A percentile compares a stretch with the other conserved stretches of the same genome.
These are phyloP conservation scores for Heliconius ismenius DNA, from an alignment of 2,888 invertebrate genomes.

Conservation along the genomic window DNA sequence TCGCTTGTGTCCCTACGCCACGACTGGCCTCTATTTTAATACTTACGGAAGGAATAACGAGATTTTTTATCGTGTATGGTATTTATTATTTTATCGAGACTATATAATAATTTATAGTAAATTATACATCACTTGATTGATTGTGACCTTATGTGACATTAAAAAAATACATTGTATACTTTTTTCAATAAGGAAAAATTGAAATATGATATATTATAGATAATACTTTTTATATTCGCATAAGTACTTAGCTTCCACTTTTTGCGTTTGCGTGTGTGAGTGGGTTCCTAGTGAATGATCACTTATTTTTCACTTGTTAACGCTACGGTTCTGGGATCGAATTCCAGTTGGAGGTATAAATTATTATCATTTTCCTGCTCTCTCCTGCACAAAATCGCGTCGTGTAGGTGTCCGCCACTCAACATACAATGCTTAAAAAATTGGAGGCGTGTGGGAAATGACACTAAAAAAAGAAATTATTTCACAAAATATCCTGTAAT, in stretches of 20 bases:
- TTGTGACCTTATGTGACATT: constrained; percentile 1
- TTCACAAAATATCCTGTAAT: neutral
- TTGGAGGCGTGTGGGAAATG: too few relatives aligned
- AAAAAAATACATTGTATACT: neutral
- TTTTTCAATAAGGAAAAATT: neutral
- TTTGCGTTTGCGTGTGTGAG: too few relatives aligned
- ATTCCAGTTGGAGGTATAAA: too few relatives aligned
- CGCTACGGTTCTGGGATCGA: too few relatives aligned
- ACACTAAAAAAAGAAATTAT: neutral
- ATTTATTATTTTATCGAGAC: neutral
- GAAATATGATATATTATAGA: too few relatives aligned
- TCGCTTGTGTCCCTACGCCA: neutral
- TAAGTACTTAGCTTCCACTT: too few relatives aligned
- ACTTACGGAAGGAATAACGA: neutral
- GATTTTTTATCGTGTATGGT: neutral
- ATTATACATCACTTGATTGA: neutral
- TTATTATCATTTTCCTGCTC: too few relatives aligned
- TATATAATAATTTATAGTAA: neutral
- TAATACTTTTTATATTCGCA: neutral
- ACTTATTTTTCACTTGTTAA: too few relatives aligned
- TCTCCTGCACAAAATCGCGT: too few relatives aligned
- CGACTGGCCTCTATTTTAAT: neutral
- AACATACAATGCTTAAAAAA: too few relatives aligned
- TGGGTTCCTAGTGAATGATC: too few relatives aligned
- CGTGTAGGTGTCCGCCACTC: too few relatives aligned